Evolutionary conservation across 2,113 vertebrate species (phyloP), one percentile per base, ranked within the genome.

Genomic region (Pteronura brasiliensis): DNA sequence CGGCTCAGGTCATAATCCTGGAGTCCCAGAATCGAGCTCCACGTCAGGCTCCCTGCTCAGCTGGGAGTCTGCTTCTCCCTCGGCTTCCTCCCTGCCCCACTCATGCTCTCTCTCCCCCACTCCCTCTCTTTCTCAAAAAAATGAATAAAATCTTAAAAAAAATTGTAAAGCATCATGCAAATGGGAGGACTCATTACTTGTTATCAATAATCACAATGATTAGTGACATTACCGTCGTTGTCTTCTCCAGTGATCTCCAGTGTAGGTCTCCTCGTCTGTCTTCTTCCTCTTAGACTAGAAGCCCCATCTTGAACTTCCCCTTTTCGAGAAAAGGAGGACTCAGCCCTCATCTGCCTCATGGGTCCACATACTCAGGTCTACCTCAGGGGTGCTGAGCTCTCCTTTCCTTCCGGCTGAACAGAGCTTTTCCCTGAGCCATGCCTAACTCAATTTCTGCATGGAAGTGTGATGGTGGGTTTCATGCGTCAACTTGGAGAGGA

Each of bases 391-490:
- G 14, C n/a, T 0, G 4, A 20, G 1, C 4, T 57, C 25, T 49
- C 1, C 0, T 2, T 76, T 39, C 86, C 36, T 69, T 49, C 49
- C 0, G 5, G 61, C 39, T 44, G 36, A 42, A 14, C 44, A 88
- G 52, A n/a, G 34, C 47, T 25, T 15, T 18, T 21, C 86, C 34
- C 25, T 4, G 10, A 57, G 49, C 3, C 34, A 11, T 0, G 0
- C 14, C 97, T 23, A 49, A 92, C 93, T 86, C 91, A 77, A 29
- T 52, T 92, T 97, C 97, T 91, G 23, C 29, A 90, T 88, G 91
- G n/a, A 39, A 2, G 31, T 13, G 5, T 23, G 42, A 65, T 13
- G 34, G 47, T 7, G 63, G 52, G 36, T 47, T 72, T 61, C 42
- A 55, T 1, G 59, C 5, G 6, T n/a, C 74, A 18, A 3, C 36